phyloP scores from a whole-genome alignment of 2,113 vertebrate species.

The Gobius niger region DNA sequence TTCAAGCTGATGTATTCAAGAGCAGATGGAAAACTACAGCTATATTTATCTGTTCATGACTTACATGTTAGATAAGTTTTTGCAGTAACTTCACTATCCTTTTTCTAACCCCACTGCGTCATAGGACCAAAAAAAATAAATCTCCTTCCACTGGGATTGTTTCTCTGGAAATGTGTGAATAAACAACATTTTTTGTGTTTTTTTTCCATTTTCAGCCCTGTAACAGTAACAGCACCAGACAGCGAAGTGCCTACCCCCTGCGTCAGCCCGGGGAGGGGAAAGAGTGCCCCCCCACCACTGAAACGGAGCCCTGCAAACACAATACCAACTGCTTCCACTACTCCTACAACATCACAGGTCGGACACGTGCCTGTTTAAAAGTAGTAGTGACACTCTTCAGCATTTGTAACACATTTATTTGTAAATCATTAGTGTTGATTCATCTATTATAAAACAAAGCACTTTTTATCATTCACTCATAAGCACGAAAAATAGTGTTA shows the following conservation, averaged over 20 bases:
- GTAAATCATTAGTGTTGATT: no score
- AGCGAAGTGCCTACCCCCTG: slow-evolving; percentile 79
- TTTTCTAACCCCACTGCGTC: no score
- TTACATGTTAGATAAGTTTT: no score
- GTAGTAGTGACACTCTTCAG: no score
- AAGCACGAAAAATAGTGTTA: no score
- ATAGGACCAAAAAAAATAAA: background rate
- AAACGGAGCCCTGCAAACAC: slow-evolving; percentile 83
- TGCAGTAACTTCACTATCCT: no score
- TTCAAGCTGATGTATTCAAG: no score
- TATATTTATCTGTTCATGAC: no score
- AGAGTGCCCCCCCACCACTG: slow-evolving; percentile 78
- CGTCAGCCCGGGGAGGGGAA: slow-evolving; percentile 84
- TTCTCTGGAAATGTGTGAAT: background rate
- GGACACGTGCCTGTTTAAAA: background rate
- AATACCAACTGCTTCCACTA: slow-evolving; percentile 97
- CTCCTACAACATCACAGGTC: slow-evolving; percentile 96
- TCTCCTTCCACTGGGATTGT: background rate
- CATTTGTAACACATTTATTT: no score
- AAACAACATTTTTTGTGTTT: background rate
- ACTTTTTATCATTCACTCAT: no score
- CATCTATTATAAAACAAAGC: no score
- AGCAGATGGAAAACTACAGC: no score
- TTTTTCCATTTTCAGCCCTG: slow-evolving; percentile 82
- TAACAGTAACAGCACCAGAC: slow-evolving; percentile 77